These are phyloP conservation scores for Aspidiotus rigidus DNA, from an alignment of 2,888 invertebrate genomes.

Conservation along the genomic window DNA sequence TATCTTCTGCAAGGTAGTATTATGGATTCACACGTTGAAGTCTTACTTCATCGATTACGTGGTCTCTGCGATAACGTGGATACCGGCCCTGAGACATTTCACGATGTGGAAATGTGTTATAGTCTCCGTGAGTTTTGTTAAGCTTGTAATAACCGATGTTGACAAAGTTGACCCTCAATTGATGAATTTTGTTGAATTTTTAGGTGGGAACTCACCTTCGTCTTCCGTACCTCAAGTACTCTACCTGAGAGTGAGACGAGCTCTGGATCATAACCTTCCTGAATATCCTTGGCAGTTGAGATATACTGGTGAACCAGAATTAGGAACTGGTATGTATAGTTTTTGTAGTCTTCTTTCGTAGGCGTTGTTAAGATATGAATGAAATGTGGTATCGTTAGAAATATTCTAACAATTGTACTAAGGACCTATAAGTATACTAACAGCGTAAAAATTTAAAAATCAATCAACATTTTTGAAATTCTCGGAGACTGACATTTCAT, in stretches of 20 bases:
- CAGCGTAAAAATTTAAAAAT: no score
- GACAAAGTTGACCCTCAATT: background rate
- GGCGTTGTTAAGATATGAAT: background rate
- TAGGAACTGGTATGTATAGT: slow-evolving; percentile 45
- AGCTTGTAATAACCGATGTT: background rate
- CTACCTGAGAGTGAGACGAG: slow-evolving; percentile 70
- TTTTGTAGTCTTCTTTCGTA: no score
- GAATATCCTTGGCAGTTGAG: slow-evolving; percentile 82
- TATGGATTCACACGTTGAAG: slow-evolving; percentile 80
- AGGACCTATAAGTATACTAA: no score
- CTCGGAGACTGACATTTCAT: no score
- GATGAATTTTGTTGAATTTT: background rate
- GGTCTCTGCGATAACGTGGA: slow-evolving; percentile 91
- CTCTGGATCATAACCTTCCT: slow-evolving; percentile 54
- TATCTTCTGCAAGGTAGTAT: slow-evolving; percentile 90
- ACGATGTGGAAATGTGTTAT: slow-evolving; percentile 88
- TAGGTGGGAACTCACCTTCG: slow-evolving; percentile 36
- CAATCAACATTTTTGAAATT: no score
- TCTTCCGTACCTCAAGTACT: slow-evolving; percentile 50
- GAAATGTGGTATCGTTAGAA: background rate
- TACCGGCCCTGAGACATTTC: slow-evolving; percentile 79
- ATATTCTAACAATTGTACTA: background rate
- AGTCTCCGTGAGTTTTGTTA: slow-evolving; percentile 52
- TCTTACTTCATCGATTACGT: slow-evolving; percentile 75
- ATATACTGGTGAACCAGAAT: slow-evolving; percentile 83